Evolutionary conservation across 2,797 vertebrate genomes (phyloP).

Genomic region (Lepus oiostolus): DNA sequence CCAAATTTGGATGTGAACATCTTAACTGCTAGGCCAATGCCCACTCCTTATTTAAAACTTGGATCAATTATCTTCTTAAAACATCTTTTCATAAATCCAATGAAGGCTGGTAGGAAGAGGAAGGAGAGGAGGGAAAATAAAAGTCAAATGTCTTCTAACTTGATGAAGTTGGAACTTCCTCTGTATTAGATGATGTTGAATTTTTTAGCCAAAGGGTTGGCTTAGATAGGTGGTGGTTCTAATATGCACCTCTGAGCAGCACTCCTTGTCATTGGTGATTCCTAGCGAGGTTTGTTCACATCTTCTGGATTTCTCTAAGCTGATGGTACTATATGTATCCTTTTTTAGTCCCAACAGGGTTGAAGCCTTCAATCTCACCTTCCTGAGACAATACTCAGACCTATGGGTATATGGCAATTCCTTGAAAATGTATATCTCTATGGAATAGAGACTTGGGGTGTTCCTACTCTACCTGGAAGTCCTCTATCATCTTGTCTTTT

Average conservation of each 20-base stretch:
- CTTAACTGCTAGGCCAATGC: too few relatives aligned
- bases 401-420: background rate
- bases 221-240: background rate
- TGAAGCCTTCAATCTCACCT: background rate
- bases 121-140: background rate
- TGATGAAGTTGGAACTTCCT: background rate
- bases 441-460: background rate
- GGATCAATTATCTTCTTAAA: slow-evolving; percentile 19
- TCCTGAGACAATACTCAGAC: background rate
- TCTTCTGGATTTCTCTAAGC: background rate
- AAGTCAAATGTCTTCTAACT: background rate
- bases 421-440: background rate
- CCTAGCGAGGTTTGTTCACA: background rate
- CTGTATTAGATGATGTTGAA: background rate
- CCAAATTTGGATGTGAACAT: too few relatives aligned
- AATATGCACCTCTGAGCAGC: background rate
- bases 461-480: background rate
- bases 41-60: background rate
- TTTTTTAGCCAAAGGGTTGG: background rate
- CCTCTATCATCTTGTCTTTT: slow-evolving; percentile 3
- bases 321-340: background rate
- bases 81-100: background rate
- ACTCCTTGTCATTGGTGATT: background rate
- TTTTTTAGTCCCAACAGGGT: background rate
- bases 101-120: background rate